phyloP scores from a whole-genome alignment of 2,113 vertebrate species.

The Nothocercus nigrocapillus region DNA sequence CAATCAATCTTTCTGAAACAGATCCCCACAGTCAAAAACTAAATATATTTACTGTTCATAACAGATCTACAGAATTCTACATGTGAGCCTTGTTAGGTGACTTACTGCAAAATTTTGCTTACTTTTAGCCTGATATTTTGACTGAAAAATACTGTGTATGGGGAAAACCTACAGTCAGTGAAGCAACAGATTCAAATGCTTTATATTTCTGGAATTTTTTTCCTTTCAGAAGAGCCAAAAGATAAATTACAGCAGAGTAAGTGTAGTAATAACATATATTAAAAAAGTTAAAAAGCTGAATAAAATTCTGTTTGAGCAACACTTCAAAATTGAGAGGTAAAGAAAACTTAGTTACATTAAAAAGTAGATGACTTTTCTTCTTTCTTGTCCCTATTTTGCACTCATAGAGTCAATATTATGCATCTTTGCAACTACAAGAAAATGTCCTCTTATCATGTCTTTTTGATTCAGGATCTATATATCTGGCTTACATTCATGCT shows the following conservation, averaged over 20 bases:
- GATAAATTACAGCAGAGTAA: background rate
- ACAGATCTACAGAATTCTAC: background rate
- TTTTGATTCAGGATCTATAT: constrained; percentile 13
- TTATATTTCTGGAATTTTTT: background rate
- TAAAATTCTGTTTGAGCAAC: background rate
- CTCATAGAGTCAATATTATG: background rate
- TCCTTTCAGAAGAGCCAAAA: background rate
- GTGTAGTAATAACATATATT: background rate
- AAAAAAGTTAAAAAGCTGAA: background rate
- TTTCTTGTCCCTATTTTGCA: background rate
- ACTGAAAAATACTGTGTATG: background rate
- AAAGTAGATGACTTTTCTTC: background rate
- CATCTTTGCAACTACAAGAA: background rate
- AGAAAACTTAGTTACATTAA: background rate
- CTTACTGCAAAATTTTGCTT: background rate
- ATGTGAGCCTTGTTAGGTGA: background rate
- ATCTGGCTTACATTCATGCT: constrained; percentile 2
- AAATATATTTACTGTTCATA: background rate
- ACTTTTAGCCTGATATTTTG: background rate
- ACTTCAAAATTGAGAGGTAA: background rate
- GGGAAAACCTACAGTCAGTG: background rate
- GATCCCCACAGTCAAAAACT: background rate
- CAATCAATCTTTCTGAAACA: background rate
- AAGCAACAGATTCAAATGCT: background rate
- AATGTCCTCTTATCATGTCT: background rate